These are phyloP conservation scores for Ips typographus DNA, from an alignment of 1,140 invertebrate species.

Conservation along the genomic window DNA sequence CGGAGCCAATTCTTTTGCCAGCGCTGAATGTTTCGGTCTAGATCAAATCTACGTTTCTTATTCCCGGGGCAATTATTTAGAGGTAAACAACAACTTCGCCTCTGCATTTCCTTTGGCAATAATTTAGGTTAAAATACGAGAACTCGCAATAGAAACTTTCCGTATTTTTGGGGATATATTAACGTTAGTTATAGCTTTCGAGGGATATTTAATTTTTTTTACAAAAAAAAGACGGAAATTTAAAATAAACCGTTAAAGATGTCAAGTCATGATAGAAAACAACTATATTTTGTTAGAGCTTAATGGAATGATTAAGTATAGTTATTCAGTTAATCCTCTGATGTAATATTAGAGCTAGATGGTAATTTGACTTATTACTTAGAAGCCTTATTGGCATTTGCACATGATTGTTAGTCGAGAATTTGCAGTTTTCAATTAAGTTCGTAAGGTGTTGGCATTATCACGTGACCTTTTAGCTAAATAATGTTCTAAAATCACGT, in stretches of 20 bases:
- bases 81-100: slow-evolving; percentile 30
- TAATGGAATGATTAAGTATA: too few relatives aligned
- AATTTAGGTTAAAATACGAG: slow-evolving; percentile 27
- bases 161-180: slow-evolving; percentile 21
- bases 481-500: too few relatives aligned
- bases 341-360: too few relatives aligned
- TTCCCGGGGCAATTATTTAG: slow-evolving; percentile 32
- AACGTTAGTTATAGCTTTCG: slow-evolving; percentile 8
- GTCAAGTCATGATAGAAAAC: not conserved
- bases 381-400: too few relatives aligned
- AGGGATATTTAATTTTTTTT: slow-evolving; percentile 10
- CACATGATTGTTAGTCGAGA: too few relatives aligned
- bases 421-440: too few relatives aligned
- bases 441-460: too few relatives aligned
- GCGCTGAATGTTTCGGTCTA: slow-evolving; percentile 30
- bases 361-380: too few relatives aligned
- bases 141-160: slow-evolving; percentile 14
- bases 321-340: too few relatives aligned
- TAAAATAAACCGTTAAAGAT: not conserved
- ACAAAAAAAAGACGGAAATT: not conserved
- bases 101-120: slow-evolving; percentile 30
- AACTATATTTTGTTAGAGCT: not conserved
- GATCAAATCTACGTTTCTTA: slow-evolving; percentile 33
- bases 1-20: slow-evolving; percentile 29
- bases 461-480: too few relatives aligned